These are phyloP conservation scores for Eptesicus fuscus DNA, from an alignment of 2,113 vertebrate species.

Conservation along the genomic window DNA sequence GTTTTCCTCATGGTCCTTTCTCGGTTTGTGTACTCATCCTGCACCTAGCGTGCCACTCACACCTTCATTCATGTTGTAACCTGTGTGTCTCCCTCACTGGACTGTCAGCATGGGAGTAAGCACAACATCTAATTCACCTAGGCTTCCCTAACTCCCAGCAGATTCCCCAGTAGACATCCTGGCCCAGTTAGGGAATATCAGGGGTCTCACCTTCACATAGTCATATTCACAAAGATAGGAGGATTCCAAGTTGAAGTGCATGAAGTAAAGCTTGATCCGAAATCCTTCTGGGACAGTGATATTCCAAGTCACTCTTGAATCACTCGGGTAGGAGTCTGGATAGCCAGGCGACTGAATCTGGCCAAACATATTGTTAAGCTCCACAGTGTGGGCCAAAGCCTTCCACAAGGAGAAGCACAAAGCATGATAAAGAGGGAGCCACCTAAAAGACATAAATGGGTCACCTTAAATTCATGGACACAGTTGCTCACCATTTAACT, in stretches of 20 bases:
- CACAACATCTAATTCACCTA: background rate
- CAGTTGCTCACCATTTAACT: background rate
- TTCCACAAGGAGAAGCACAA: conserved; percentile 74
- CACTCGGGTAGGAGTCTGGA: conserved; percentile 91
- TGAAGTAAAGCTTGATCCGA: conserved; percentile 92
- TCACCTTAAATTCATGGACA: background rate
- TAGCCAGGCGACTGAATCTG: conserved; percentile 92
- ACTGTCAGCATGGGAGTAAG: background rate
- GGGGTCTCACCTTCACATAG: conserved; percentile 91
- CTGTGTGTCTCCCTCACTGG: background rate
- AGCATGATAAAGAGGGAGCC: conserved; percentile 72
- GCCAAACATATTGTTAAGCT: conserved; percentile 87
- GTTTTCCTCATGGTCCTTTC: background rate
- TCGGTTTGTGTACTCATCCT: background rate
- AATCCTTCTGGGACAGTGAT: conserved; percentile 90
- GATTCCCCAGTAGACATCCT: background rate
- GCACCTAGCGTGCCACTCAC: background rate
- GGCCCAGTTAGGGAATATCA: background rate
- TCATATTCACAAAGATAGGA: conserved; percentile 98
- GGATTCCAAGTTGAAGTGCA: conserved; percentile 96
- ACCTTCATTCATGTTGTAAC: background rate
- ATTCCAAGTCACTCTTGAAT: conserved; percentile 89
- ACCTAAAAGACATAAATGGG: conserved; percentile 76
- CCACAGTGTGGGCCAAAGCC: conserved; percentile 66
- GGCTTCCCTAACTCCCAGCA: background rate